Evolutionary conservation across 1,140 invertebrate genomes (phyloP), one percentile per base, ranked within the genome.

Genomic region (Odontomachus brunneus): DNA sequence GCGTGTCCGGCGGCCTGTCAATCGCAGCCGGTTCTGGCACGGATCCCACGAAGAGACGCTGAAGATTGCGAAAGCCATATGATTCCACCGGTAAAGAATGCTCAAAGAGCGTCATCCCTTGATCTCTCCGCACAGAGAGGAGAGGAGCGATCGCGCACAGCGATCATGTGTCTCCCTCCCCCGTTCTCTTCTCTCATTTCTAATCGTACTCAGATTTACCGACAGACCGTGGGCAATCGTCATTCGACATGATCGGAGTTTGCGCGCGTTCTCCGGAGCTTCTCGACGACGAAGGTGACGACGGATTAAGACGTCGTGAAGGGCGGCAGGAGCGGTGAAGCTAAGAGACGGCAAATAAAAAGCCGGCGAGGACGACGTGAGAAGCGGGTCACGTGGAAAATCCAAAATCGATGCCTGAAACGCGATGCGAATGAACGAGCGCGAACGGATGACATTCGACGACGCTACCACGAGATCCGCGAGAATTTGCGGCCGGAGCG

Each of bases 401-500:
- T 80, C 22, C 0, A 69, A 55, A 65, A 78, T 69, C 75, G 75
- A 78, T 57, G 51, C 3, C 14, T 48, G 67, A 63, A 86, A 86
- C 74, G 71, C 73, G 48, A 71, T 62, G 48, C 53, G 38, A n/a
- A 51, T 29, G 63, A 84, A 81, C 49, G 38, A 44, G 26, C 26
- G 49, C 19, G 48, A 60, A 57, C 57, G 44, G 72, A n/a, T 7
- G 48, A 48, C 17, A 66, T 69, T 78, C 51, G 26, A 65, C 22
- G 33, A 44, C 44, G 24, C 57, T 26, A 51, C 22, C 5, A 5
- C 29, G 29, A 57, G 44, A 71, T 65, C 57, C 48, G 19, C 19
- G 24, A 44, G 9, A 69, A 84, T 84, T 55, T 19, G 65, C 75
- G 29, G 69, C 29, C 83, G 84, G 73, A 80, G 80, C 49, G 33